Conservation (phyloP, 1,140 invertebrate genomes). For the Limonius californicus region DNA sequence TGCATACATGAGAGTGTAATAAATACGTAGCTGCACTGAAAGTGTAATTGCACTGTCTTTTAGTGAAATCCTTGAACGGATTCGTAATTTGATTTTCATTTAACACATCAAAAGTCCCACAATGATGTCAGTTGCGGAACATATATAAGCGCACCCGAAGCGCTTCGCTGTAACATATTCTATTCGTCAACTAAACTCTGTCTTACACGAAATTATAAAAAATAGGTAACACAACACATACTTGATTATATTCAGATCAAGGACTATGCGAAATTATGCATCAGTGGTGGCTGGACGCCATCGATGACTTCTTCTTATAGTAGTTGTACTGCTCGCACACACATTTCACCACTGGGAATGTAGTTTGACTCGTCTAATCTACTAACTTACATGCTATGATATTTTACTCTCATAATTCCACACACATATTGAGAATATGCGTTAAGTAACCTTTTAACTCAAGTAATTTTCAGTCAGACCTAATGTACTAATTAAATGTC, state of each 20-base stretch:
- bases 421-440: neutral
- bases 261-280: neutral
- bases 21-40: too few species aligned
- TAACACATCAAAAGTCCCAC: constrained; percentile 4
- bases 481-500: constrained; percentile 4
- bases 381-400: neutral
- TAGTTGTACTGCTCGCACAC: too few species aligned
- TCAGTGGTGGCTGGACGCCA: neutral
- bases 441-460: neutral
- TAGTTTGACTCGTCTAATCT: constrained; percentile 7
- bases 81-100: neutral
- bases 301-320: neutral
- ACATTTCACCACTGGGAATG: constrained; percentile 3
- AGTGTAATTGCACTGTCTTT: too few species aligned
- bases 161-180: constrained; percentile 3
- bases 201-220: neutral
- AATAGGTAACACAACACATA: constrained; percentile 11
- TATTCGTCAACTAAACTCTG: neutral
- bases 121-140: neutral
- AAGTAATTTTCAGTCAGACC: neutral
- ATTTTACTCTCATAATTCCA: neutral
- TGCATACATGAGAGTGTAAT: too few species aligned
- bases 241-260: constrained; percentile 10
- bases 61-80: constrained; percentile 5
- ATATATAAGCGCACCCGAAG: neutral